Evolutionary conservation across 1,140 invertebrate species (phyloP).

Genomic region (Doryteuthis pealeii): DNA sequence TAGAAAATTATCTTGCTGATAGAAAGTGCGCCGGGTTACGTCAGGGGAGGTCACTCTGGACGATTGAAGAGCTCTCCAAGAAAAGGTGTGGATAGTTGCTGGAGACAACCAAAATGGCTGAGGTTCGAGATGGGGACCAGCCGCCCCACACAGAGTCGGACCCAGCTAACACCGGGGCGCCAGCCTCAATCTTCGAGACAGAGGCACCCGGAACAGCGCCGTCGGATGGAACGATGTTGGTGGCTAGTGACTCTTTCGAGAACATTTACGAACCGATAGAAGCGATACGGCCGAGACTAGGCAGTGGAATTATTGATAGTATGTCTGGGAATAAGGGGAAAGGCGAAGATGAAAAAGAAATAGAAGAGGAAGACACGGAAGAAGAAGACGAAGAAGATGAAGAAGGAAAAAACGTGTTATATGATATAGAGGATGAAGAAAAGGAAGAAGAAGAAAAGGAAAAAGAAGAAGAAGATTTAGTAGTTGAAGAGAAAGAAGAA

Average conservation of each 20-base stretch:
- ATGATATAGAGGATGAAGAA: slow-evolving; percentile 45
- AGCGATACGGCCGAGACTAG: slow-evolving; percentile 43
- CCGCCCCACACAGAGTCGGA: not conserved
- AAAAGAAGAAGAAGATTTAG: not conserved
- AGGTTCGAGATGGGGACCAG: not conserved
- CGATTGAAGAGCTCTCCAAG: not conserved
- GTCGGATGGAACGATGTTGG: slow-evolving; percentile 30
- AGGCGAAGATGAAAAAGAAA: slow-evolving; percentile 22
- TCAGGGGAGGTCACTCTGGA: not conserved
- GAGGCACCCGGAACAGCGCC: slow-evolving; percentile 26
- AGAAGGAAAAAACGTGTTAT: slow-evolving; percentile 30
- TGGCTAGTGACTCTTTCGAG: slow-evolving; percentile 41
- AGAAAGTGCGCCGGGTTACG: too few species aligned
- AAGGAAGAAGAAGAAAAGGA: slow-evolving; percentile 32
- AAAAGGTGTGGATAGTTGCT: not conserved
- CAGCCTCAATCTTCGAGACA: not conserved
- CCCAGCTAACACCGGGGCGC: not conserved
- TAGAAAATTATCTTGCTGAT: too few species aligned
- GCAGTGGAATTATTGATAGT: slow-evolving; percentile 32
- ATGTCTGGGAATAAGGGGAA: slow-evolving; percentile 13
- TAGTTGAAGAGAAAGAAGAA: slow-evolving; percentile 20
- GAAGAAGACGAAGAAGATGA: slow-evolving; percentile 13
- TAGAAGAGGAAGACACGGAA: slow-evolving; percentile 19
- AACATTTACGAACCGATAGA: slow-evolving; percentile 32
- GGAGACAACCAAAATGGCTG: not conserved